phyloP scores from a whole-genome alignment of 2,113 vertebrate species.

The Nicator chloris region DNA sequence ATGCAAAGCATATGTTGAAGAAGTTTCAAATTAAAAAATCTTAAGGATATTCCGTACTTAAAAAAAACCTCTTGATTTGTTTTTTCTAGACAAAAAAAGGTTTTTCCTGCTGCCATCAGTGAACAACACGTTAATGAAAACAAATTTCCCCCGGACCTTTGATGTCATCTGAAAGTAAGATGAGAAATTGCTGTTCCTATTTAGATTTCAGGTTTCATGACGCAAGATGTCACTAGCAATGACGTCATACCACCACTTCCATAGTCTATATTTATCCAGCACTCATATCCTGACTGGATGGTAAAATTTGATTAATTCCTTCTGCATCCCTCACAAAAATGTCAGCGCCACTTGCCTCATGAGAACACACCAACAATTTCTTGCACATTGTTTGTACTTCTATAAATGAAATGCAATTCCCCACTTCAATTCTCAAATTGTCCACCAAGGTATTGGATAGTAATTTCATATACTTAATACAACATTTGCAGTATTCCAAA shows the following conservation, averaged over 20 bases:
- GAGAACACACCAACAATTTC: background rate
- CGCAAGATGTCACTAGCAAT: background rate
- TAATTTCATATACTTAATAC: conserved; percentile 16
- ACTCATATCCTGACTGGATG: background rate
- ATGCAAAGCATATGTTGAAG: conserved; percentile 56
- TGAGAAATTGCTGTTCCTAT: background rate
- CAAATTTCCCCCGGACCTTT: conserved; percentile 20
- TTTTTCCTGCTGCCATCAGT: conserved; percentile 26
- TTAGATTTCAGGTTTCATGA: background rate
- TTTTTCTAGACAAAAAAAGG: conserved; percentile 21
- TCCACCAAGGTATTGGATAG: background rate
- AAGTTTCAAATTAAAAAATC: conserved; percentile 32
- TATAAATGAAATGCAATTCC: conserved; percentile 24
- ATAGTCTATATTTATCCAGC: background rate
- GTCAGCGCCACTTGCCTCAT: conserved; percentile 4
- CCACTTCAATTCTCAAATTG: background rate
- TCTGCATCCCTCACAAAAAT: background rate
- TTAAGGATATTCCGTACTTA: background rate
- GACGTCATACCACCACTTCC: background rate
- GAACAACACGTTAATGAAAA: conserved; percentile 57
- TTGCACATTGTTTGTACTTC: conserved; percentile 9
- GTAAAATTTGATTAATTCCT: conserved; percentile 23
- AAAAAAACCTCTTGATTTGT: conserved; percentile 18
- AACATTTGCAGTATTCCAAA: conserved; percentile 47
- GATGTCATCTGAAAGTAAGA: conserved; percentile 25